Conservation (phyloP, 2,888 invertebrate genomes). For the Amphiduros pacificus region DNA sequence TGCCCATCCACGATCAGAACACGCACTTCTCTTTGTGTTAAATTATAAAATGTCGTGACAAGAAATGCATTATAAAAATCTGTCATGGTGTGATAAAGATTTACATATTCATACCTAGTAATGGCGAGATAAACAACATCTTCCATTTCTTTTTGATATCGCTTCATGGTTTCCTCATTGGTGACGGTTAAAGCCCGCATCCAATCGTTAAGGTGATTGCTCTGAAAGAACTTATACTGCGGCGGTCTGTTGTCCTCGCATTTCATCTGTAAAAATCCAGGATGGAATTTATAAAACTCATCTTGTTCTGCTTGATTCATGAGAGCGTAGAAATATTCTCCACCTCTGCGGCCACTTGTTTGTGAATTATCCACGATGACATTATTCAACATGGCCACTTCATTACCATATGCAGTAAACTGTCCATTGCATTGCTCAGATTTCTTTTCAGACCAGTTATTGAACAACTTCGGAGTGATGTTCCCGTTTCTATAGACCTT, state of each 20-base stretch:
- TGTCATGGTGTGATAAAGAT: slow-evolving; percentile 24
- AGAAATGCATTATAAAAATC: slow-evolving; percentile 35
- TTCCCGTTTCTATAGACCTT: no score
- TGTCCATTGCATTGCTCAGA: background rate
- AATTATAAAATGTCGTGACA: slow-evolving; percentile 32
- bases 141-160: no score
- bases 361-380: background rate
- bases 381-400: background rate
- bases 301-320: background rate
- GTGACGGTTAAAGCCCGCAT: background rate
- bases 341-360: background rate
- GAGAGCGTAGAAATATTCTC: background rate
- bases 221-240: background rate
- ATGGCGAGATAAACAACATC: slow-evolving; percentile 29
- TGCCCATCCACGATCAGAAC: slow-evolving; percentile 53
- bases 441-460: no score
- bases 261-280: background rate
- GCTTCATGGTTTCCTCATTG: background rate
- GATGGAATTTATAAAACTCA: background rate
- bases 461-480: no score
- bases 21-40: slow-evolving; percentile 30
- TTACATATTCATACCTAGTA: slow-evolving; percentile 19
- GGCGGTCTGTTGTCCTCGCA: background rate
- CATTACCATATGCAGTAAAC: background rate
- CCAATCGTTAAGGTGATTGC: background rate